These are phyloP conservation scores for Pseudolaguvia tuberculata DNA, from an alignment of 2,113 vertebrate genomes.

Conservation along the genomic window DNA sequence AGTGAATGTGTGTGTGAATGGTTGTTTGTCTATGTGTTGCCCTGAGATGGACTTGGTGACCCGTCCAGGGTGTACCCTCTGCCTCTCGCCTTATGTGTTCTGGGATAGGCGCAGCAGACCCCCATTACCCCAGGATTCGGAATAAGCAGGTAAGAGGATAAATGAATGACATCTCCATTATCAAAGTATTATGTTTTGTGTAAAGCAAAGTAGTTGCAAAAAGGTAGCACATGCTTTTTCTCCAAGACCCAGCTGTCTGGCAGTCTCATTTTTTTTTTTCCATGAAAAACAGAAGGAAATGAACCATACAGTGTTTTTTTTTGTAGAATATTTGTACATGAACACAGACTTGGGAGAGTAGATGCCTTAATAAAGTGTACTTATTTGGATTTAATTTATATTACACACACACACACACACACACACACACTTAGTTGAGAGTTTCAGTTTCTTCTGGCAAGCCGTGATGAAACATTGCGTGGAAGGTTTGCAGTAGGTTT, in stretches of 20 bases:
- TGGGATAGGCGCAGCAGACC: too few relatives aligned
- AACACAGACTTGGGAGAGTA: background rate
- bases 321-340: background rate
- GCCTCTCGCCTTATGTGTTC: too few relatives aligned
- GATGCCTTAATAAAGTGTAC: background rate
- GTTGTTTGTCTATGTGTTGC: too few relatives aligned
- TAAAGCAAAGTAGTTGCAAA: slow-evolving; percentile 31
- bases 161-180: too few relatives aligned
- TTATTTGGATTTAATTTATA: background rate
- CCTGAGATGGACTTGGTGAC: too few relatives aligned
- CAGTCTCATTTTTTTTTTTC: slow-evolving; percentile 43
- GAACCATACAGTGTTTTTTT: slow-evolving; percentile 32
- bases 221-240: slow-evolving; percentile 40
- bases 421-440: background rate
- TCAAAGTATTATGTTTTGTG: slow-evolving; percentile 27
- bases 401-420: too few relatives aligned
- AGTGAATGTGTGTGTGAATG: too few relatives aligned
- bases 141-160: too few relatives aligned
- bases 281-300: slow-evolving; percentile 47
- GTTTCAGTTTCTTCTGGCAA: slow-evolving; percentile 19
- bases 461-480: slow-evolving; percentile 12
- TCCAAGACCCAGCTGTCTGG: slow-evolving; percentile 32
- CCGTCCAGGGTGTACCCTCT: too few relatives aligned
- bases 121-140: too few relatives aligned
- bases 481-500: slow-evolving; percentile 12